These are phyloP conservation scores for Andrena haemorrhoa DNA, from an alignment of 2,888 invertebrate species.

Conservation along the genomic window DNA sequence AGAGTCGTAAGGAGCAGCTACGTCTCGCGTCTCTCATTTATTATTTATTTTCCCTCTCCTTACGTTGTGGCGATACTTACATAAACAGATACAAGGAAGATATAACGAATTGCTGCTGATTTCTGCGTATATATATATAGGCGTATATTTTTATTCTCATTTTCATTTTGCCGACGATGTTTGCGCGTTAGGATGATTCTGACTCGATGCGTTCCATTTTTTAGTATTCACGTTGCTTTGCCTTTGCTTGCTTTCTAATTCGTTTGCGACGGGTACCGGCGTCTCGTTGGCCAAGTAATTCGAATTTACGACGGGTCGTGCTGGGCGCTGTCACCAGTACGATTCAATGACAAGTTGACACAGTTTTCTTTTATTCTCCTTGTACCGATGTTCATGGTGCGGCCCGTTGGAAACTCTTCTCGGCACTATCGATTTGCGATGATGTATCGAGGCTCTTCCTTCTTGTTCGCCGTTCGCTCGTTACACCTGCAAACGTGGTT, in stretches of 20 bases:
- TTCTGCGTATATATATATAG: slow-evolving; percentile 28
- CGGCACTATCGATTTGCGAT: slow-evolving; percentile 43
- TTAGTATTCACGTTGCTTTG: slow-evolving; percentile 36
- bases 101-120: slow-evolving; percentile 52
- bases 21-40: slow-evolving; percentile 48
- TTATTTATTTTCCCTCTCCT: slow-evolving; percentile 48
- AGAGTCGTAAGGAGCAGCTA: slow-evolving; percentile 56
- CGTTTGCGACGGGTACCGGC: slow-evolving; percentile 65
- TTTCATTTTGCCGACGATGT: slow-evolving; percentile 31
- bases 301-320: slow-evolving; percentile 71
- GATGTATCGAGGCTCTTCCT: slow-evolving; percentile 53
- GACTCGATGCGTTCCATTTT: slow-evolving; percentile 34
- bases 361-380: slow-evolving; percentile 31
- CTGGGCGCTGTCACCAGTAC: slow-evolving; percentile 33
- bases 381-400: slow-evolving; percentile 33
- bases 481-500: slow-evolving; percentile 51
- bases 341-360: slow-evolving; percentile 32
- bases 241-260: slow-evolving; percentile 34
- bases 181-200: slow-evolving; percentile 18
- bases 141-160: slow-evolving; percentile 26
- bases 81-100: slow-evolving; percentile 63
- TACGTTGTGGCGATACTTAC: slow-evolving; percentile 55
- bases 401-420: slow-evolving; percentile 69
- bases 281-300: slow-evolving; percentile 61
- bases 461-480: slow-evolving; percentile 53